These are phyloP conservation scores for Mastacembelus armatus DNA, from an alignment of 2,797 vertebrate genomes.

Conservation along the genomic window DNA sequence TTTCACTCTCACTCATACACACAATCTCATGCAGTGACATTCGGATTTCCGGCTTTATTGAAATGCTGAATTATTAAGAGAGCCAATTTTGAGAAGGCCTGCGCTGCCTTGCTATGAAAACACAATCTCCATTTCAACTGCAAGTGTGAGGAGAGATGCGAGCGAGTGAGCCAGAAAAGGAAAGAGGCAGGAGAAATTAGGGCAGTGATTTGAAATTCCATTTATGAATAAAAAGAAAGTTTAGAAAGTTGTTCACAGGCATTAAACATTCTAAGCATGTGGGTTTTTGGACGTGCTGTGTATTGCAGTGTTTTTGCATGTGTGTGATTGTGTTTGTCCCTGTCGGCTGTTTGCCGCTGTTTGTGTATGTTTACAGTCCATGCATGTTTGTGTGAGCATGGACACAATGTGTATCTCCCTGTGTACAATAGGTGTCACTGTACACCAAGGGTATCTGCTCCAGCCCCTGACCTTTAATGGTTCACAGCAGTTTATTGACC, in stretches of 20 bases:
- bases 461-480: constrained; percentile 39
- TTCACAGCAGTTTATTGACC: constrained; percentile 32
- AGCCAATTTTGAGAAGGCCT: constrained; percentile 59
- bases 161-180: constrained; percentile 42
- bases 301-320: constrained; percentile 11
- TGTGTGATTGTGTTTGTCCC: constrained; percentile 26
- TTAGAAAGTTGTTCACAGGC: constrained; percentile 61
- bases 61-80: constrained; percentile 69
- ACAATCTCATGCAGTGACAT: constrained; percentile 42
- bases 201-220: constrained; percentile 69
- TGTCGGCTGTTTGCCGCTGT: not conserved
- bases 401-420: not conserved
- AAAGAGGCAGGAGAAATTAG: constrained; percentile 58
- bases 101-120: constrained; percentile 56
- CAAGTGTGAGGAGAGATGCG: constrained; percentile 32
- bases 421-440: constrained; percentile 34
- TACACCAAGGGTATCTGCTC: constrained; percentile 16
- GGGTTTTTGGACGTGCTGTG: constrained; percentile 27
- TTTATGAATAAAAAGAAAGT: constrained; percentile 70
- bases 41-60: constrained; percentile 55
- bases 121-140: constrained; percentile 61
- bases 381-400: not conserved
- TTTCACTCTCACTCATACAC: constrained; percentile 31
- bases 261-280: constrained; percentile 52
- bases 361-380: not conserved